Evolutionary conservation across 2,888 invertebrate species (phyloP), one percentile per base, ranked within the genome.

Genomic region (Cremastinae sp.): DNA sequence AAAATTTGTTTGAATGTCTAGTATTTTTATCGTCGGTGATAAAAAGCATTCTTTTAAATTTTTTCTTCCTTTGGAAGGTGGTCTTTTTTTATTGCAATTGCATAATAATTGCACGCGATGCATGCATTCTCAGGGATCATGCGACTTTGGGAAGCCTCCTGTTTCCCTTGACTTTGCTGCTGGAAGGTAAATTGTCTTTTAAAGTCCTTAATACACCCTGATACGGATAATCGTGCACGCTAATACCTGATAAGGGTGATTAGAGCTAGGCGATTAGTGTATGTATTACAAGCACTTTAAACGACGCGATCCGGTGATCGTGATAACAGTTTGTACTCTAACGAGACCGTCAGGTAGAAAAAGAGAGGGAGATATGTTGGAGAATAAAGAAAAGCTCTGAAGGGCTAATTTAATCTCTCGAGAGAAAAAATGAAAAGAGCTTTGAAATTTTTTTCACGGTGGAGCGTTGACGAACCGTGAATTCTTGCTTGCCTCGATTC

Each of bases 111-210:
- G 1, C 10, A 8, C 7, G 2, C 7, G 4, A 53, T 22, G 14
- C 38, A 18, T 12, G 12, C 12, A 10, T 28, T 20, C 5, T 18
- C 28, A n/a, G 28, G 5, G 5, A 43, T 45, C 14, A 45, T 54
- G 22, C 61, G 36, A 66, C 45, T 73, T 45, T 41, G 59, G 65
- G 41, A 59, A 66, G 36, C 45, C 53, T 16, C 34, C 12, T 14
- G 28, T 64, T 56, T 47, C 49, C 12, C 54, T 56, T 18, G 41
- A 56, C 43, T 43, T 28, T 56, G 49, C 49, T 16, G 34, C 34
- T 12, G 43, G 34, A 20, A 36, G 36, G 43, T 59, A 56, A 74
- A 74, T 74, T 74, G 69, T 69, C 62, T 64, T 56, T 69, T 51
- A 56, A 45, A 62, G 58, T 64, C 41, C 43, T 58, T 58, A 56